phyloP scores from a whole-genome alignment of 2,113 vertebrate species.

The Hyperopisus bebe region DNA sequence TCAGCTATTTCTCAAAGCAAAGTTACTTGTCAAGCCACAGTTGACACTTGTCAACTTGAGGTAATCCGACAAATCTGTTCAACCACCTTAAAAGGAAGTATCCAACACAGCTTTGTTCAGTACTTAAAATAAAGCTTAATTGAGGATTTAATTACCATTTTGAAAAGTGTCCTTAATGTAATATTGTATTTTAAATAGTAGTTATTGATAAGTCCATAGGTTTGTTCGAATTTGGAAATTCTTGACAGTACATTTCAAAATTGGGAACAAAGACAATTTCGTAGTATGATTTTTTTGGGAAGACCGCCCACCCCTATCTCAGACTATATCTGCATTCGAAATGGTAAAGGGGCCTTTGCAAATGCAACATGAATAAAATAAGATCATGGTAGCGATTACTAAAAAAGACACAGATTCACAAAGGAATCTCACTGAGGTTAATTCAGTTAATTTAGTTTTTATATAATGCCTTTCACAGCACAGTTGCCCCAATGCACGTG shows the following conservation, averaged over 20 bases:
- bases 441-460: not conserved
- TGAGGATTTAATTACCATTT: not conserved
- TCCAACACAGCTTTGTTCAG: not conserved
- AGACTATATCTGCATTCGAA: not conserved
- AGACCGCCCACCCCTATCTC: not conserved
- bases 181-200: not conserved
- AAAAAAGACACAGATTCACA: not conserved
- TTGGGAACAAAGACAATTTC: not conserved
- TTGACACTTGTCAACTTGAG: not conserved
- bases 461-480: not conserved
- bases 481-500: not conserved
- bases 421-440: not conserved
- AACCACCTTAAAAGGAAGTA: not conserved
- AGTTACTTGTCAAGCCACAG: not conserved
- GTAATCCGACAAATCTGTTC: not conserved
- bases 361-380: not conserved
- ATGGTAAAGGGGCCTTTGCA: not conserved
- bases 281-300: not conserved
- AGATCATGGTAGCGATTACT: not conserved
- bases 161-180: not conserved
- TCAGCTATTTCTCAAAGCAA: not conserved
- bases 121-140: not conserved
- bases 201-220: not conserved
- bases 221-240: not conserved
- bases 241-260: not conserved